Evolutionary conservation across 2,113 vertebrate species (phyloP), one percentile per base, ranked within the genome.

Genomic region (Pandion haliaetus): DNA sequence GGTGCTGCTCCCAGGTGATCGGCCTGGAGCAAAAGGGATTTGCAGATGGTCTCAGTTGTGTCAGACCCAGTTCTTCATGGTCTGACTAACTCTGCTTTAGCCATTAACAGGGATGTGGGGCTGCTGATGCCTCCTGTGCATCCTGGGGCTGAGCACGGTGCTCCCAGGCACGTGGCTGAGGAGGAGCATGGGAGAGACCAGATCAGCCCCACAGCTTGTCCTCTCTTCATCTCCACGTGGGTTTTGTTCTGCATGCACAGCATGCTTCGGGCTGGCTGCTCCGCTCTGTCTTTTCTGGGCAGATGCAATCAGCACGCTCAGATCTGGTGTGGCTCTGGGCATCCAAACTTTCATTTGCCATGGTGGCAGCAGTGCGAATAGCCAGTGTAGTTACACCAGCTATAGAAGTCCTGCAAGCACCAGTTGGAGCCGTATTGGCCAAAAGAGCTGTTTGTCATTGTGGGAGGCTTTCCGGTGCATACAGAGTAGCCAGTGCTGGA

Each of bases 141-240:
- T 54, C 14, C 15, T 1, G 5, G 59, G 26, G 42, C 13, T 2
- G 12, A 62, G 45, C 45, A 21, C 0, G 2, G 20, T 18, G 20
- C 26, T 86, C 12, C 42, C 0, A 1, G 34, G 24, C 29, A 17
- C 9, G 3, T 5, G 32, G 42, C 19, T 4, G 8, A 71, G 32
- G 23, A 40, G 38, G 29, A 58, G 3, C 10, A 1, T 1, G 0
- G 38, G n/a, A 71, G 8, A 57, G 17, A 58, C 16, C 44, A 42
- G 14, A 52, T 1, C 7, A 72, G 25, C 58, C 25, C 36, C 36
- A 9, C 24, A 59, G 14, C 15, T 14, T 7, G 0, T 49, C 47
- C 42, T 86, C 26, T 38, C 6, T 73, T 31, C 54, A 21, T 23
- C 38, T 32, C 42, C 1, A 0, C 2, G 2, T 32, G n/a, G 26